Evolutionary conservation across 2,888 invertebrate genomes (phyloP).

Genomic region (Mythimna pallens): DNA sequence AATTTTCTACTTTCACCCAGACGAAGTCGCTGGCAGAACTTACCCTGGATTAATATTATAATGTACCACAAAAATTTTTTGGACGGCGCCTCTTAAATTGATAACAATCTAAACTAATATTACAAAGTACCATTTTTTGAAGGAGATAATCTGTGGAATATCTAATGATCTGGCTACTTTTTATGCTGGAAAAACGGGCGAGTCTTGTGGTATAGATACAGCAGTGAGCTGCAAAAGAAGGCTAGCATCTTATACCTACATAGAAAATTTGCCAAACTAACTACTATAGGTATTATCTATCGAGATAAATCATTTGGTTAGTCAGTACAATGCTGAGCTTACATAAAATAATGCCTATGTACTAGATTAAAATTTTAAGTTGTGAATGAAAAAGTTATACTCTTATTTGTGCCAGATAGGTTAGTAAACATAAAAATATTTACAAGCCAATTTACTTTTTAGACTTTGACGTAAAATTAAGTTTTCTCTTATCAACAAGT

Average conservation of each 20-base stretch:
- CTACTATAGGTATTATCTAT: background rate
- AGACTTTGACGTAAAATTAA: slow-evolving; percentile 1
- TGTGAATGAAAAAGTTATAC: slow-evolving; percentile 12
- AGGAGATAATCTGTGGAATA: no score
- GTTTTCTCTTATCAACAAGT: slow-evolving; percentile 14
- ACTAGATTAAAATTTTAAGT: slow-evolving; percentile 8
- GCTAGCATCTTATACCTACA: background rate
- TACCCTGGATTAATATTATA: no score
- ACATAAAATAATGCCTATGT: background rate
- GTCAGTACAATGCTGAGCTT: background rate
- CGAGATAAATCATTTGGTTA: background rate
- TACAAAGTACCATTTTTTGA: no score
- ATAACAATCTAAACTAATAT: no score
- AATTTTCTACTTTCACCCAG: no score
- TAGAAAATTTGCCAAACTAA: background rate
- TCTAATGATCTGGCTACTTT: background rate
- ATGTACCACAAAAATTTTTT: no score
- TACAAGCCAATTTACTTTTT: slow-evolving; percentile 24
- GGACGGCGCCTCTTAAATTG: no score
- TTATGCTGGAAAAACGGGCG: background rate
- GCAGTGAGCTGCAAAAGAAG: background rate
- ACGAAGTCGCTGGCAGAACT: no score
- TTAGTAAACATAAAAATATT: slow-evolving; percentile 22
- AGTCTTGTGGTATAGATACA: no score
- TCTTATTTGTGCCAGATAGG: slow-evolving; percentile 15